A percentile compares a stretch with the other conserved stretches of the same genome.
phyloP scores from a whole-genome alignment of 2,797 vertebrate genomes.

The Arnoldichthys spilopterus region DNA sequence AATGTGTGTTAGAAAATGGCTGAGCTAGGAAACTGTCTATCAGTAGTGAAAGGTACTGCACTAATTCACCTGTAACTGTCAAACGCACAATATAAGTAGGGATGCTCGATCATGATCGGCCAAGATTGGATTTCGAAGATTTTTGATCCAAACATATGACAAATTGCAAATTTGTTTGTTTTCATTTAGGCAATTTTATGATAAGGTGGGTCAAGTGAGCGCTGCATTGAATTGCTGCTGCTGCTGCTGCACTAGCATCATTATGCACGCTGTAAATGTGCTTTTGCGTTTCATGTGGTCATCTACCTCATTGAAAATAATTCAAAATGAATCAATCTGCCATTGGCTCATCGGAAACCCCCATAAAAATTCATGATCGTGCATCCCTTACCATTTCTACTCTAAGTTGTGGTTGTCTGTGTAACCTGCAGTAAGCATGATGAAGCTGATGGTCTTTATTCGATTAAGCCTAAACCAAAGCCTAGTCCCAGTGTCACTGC shows the following conservation, averaged over 20 bases:
- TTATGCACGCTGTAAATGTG: too few relatives aligned
- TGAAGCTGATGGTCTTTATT: neutral
- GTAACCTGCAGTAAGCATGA: neutral
- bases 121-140: too few relatives aligned
- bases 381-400: neutral
- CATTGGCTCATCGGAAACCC: too few relatives aligned
- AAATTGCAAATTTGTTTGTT: too few relatives aligned
- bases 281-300: too few relatives aligned
- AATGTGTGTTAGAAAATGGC: neutral
- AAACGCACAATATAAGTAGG: neutral
- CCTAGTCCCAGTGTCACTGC: neutral
- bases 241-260: too few relatives aligned
- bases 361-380: neutral
- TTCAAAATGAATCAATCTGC: neutral
- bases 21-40: neutral
- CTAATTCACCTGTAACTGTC: neutral
- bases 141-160: too few relatives aligned
- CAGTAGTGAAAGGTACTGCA: neutral
- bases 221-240: too few relatives aligned
- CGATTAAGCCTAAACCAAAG: conserved; percentile 5
- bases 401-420: neutral
- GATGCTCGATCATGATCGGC: neutral
- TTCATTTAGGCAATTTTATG: too few relatives aligned
- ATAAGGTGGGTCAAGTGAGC: too few relatives aligned
- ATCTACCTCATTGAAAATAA: too few relatives aligned